Evolutionary conservation across 1,140 invertebrate genomes (phyloP).

Genomic region (Scaptomyza hsui): DNA sequence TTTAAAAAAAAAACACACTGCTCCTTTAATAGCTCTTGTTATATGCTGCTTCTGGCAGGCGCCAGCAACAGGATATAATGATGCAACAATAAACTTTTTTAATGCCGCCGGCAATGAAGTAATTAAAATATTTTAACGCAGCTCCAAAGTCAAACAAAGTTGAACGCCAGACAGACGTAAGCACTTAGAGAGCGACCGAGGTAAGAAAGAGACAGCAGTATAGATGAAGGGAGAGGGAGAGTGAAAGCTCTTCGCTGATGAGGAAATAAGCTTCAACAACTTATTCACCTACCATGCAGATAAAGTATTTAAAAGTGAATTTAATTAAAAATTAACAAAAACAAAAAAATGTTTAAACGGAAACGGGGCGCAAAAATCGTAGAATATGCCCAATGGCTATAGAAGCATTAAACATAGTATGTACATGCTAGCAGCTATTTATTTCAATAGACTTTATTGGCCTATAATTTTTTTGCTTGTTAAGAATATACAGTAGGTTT

Average conservation of each 20-base stretch:
- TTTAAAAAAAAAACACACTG: background rate
- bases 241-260: conserved; percentile 1
- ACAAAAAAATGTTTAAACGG: background rate
- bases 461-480: no score
- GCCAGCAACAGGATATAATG: conserved; percentile 38
- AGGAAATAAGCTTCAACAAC: conserved; percentile 15
- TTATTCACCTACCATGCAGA: conserved; percentile 3
- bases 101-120: conserved; percentile 53
- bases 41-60: conserved; percentile 26
- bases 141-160: conserved; percentile 50
- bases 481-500: no score
- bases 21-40: background rate
- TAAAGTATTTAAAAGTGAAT: conserved; percentile 26
- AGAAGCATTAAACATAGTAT: no score
- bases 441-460: no score
- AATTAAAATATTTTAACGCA: conserved; percentile 59
- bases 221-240: background rate
- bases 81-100: conserved; percentile 59
- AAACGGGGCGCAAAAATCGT: background rate
- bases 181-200: background rate
- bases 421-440: no score
- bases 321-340: conserved; percentile 29
- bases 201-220: no score
- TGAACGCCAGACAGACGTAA: conserved; percentile 16
- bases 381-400: background rate